Evolutionary conservation across 2,113 vertebrate species (phyloP).

Genomic region (Protomyctophum bolini): DNA sequence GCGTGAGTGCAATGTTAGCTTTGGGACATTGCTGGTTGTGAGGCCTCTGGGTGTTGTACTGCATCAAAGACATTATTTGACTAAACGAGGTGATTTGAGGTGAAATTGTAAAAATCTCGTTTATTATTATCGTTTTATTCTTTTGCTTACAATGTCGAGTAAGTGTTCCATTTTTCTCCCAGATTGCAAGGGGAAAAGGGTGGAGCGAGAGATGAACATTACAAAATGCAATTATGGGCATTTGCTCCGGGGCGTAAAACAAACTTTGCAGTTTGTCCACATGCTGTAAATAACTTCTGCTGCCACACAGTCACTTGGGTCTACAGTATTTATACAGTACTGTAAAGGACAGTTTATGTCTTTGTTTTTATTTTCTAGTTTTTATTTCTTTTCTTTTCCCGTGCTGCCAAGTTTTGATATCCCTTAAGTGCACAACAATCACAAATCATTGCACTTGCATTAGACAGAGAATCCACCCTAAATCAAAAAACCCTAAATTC

Average conservation of each 20-base stretch:
- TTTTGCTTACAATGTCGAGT: constrained; percentile 6
- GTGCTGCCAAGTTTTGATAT: constrained; percentile 53
- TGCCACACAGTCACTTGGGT: constrained; percentile 48
- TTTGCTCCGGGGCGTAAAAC: constrained; percentile 54
- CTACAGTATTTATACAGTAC: constrained; percentile 45
- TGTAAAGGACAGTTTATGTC: constrained; percentile 60
- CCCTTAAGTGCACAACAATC: constrained; percentile 47
- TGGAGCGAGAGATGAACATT: constrained; percentile 48
- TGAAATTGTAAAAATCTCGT: constrained; percentile 22
- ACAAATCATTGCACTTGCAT: constrained; percentile 58
- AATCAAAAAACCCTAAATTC: constrained; percentile 13
- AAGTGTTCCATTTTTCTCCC: constrained; percentile 34
- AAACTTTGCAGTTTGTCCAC: constrained; percentile 31
- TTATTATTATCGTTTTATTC: constrained; percentile 12
- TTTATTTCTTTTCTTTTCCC: constrained; percentile 27
- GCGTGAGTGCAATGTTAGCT: constrained; percentile 7
- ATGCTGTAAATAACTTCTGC: constrained; percentile 50
- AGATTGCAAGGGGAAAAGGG: constrained; percentile 19
- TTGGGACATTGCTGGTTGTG: neutral
- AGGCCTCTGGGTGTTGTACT: constrained; percentile 7
- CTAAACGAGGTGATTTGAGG: constrained; percentile 17
- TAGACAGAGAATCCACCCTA: constrained; percentile 36
- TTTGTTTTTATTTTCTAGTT: neutral
- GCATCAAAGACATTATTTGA: constrained; percentile 48
- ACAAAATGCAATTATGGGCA: constrained; percentile 61